Evolutionary conservation across 2,797 vertebrate species (phyloP).

Genomic region (Crenichthys baileyi): DNA sequence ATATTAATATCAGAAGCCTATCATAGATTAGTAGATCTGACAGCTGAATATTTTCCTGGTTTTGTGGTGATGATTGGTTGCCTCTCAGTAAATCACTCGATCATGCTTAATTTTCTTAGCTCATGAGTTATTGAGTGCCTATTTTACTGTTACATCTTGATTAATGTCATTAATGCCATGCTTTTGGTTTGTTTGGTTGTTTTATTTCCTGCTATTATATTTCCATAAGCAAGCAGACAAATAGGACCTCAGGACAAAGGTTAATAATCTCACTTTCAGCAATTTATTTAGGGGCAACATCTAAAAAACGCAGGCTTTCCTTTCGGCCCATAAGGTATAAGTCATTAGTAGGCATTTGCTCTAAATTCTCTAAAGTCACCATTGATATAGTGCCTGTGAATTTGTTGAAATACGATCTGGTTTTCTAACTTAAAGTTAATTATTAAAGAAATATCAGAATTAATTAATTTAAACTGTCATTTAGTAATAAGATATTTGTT

Average conservation of each 20-base stretch:
- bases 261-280: background rate
- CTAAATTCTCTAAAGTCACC: background rate
- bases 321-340: background rate
- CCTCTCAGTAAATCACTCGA: background rate
- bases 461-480: background rate
- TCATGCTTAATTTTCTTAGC: background rate
- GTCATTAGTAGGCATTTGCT: background rate
- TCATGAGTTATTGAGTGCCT: background rate
- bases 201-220: background rate
- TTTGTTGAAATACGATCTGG: background rate
- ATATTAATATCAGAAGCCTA: background rate
- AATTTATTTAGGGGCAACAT: background rate
- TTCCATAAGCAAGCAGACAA: background rate
- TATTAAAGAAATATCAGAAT: background rate
- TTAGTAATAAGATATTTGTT: background rate
- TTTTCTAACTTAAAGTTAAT: background rate
- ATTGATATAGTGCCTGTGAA: background rate
- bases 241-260: background rate
- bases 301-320: background rate
- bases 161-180: background rate
- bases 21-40: background rate
- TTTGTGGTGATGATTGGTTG: background rate
- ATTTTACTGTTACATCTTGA: background rate
- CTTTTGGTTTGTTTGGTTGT: background rate
- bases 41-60: background rate